Percentiles rank a stretch among this genome's conserved stretches.
Conservation (phyloP, 2,888 invertebrate genomes). For the Mythimna vitellina region DNA sequence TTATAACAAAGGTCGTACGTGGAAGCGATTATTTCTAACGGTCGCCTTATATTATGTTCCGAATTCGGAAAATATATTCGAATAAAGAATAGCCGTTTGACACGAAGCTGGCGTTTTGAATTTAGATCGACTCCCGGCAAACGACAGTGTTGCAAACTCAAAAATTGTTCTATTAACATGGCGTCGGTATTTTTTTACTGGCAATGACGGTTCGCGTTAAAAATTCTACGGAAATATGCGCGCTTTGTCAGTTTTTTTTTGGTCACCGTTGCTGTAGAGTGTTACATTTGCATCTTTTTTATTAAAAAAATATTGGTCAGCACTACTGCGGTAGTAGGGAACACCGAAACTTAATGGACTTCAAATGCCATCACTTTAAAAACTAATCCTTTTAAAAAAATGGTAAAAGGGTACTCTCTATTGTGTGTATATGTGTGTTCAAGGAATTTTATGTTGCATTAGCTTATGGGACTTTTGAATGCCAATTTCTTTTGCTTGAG, state of each 20-base stretch:
- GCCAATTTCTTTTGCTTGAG: too few relatives aligned
- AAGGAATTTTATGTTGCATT: not conserved
- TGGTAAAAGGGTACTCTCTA: constrained; percentile 1
- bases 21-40: constrained; percentile 60
- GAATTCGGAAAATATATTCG: constrained; percentile 51
- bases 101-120: constrained; percentile 56
- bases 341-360: constrained; percentile 35
- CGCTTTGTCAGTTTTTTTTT: constrained; percentile 49
- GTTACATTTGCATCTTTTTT: constrained; percentile 60
- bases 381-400: constrained; percentile 41
- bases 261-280: constrained; percentile 36
- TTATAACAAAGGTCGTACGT: constrained; percentile 44
- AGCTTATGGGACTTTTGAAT: not conserved
- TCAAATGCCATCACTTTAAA: constrained; percentile 48
- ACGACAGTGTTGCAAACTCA: constrained; percentile 55
- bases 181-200: constrained; percentile 48
- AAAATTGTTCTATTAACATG: constrained; percentile 52
- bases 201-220: constrained; percentile 52
- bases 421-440: not conserved
- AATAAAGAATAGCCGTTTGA: constrained; percentile 54
- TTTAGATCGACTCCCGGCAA: constrained; percentile 47
- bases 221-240: constrained; percentile 51
- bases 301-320: constrained; percentile 45
- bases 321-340: constrained; percentile 15
- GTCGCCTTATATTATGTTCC: constrained; percentile 42